Evolutionary conservation across 1,140 invertebrate species (phyloP).

Genomic region (Arctopsyche grandis): DNA sequence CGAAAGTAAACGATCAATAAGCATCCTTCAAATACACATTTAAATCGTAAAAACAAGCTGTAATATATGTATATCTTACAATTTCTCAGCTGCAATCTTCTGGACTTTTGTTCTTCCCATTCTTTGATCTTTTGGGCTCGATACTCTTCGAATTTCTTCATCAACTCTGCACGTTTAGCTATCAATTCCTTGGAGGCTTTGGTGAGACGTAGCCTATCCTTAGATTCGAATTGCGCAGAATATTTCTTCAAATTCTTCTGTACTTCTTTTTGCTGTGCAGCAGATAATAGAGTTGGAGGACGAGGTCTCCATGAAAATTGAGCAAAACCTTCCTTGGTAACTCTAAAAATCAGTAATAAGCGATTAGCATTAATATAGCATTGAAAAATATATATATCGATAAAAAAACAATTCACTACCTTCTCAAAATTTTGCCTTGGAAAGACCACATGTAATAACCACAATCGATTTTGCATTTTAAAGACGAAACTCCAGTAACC

Average conservation of each 20-base stretch:
- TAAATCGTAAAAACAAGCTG: background rate
- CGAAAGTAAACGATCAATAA: slow-evolving; percentile 56
- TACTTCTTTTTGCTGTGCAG: slow-evolving; percentile 90
- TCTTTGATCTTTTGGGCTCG: slow-evolving; percentile 79
- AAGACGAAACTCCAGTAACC: slow-evolving; percentile 92
- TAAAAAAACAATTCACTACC: slow-evolving; percentile 56
- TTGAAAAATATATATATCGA: slow-evolving; percentile 12
- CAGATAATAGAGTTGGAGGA: slow-evolving; percentile 84
- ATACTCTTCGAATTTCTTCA: slow-evolving; percentile 89
- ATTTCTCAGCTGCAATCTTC: slow-evolving; percentile 84
- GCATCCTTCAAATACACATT: background rate
- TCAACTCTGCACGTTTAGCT: slow-evolving; percentile 89
- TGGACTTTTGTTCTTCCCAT: slow-evolving; percentile 80
- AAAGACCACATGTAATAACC: slow-evolving; percentile 98
- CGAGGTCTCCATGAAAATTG: slow-evolving; percentile 97
- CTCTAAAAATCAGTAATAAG: slow-evolving; percentile 62
- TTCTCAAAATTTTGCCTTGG: slow-evolving; percentile 83
- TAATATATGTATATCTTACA: slow-evolving; percentile 81
- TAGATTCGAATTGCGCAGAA: slow-evolving; percentile 94
- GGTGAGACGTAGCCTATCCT: slow-evolving; percentile 91
- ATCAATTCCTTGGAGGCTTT: slow-evolving; percentile 97
- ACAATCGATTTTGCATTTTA: slow-evolving; percentile 97
- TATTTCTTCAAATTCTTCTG: slow-evolving; percentile 99
- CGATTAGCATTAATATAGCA: background rate
- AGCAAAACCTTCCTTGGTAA: slow-evolving; percentile 91